Conservation (phyloP, 2,888 invertebrate genomes). For the Tyria jacobaeae region DNA sequence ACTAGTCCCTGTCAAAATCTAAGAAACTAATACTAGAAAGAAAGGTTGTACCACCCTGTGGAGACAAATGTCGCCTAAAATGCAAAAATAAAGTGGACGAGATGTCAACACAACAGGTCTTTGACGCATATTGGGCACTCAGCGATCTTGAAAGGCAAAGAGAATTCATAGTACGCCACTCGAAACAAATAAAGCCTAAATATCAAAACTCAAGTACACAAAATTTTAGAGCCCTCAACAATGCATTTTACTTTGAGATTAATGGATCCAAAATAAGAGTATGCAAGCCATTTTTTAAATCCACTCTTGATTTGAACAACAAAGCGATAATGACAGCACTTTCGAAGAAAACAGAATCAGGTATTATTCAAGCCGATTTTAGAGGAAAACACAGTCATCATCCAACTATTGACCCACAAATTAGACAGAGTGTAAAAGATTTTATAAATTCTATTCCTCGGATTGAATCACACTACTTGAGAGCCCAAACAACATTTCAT, state of each 20-base stretch:
- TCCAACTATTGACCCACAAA: neutral
- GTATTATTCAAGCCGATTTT: neutral
- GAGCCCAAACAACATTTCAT: neutral
- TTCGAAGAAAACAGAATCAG: neutral
- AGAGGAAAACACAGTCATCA: neutral
- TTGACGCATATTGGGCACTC: neutral
- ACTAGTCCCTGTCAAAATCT: no score
- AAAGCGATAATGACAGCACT: neutral
- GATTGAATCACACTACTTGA: slow-evolving; percentile 1
- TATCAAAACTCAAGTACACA: slow-evolving; percentile 7
- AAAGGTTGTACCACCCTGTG: neutral
- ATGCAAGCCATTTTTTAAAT: slow-evolving; percentile 1
- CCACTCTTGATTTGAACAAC: neutral
- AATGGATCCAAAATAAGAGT: neutral
- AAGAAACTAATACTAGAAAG: neutral
- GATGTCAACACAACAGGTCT: neutral
- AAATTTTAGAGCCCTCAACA: slow-evolving; percentile 1
- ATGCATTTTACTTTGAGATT: neutral
- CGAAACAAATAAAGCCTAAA: slow-evolving; percentile 9
- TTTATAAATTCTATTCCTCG: neutral
- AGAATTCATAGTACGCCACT: slow-evolving; percentile 6
- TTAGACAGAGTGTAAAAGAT: neutral
- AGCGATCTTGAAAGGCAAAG: slow-evolving; percentile 5
- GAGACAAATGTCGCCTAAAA: neutral
- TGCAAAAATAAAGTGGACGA: neutral